Evolutionary conservation across 2,888 invertebrate genomes (phyloP).

Genomic region (Drosophila yooni): DNA sequence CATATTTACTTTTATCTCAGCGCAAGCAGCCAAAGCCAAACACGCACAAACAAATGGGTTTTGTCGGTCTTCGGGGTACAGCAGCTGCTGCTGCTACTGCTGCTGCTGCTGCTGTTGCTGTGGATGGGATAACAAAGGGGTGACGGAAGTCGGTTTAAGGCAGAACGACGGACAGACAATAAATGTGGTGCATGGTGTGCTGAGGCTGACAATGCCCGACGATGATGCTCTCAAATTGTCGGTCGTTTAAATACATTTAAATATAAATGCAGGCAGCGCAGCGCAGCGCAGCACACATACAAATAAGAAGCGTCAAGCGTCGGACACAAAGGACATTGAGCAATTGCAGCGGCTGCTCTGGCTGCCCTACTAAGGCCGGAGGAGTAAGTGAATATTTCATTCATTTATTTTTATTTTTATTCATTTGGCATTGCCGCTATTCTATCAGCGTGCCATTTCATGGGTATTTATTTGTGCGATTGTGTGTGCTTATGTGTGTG

Average conservation of each 20-base stretch:
- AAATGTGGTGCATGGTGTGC: conserved; percentile 64
- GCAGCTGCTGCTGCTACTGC: not conserved
- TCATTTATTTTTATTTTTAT: conserved; percentile 72
- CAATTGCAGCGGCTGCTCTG: conserved; percentile 22
- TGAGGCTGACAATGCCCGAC: conserved; percentile 62
- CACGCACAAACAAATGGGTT: conserved; percentile 73
- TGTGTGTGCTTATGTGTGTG: not conserved
- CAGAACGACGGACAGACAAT: conserved; percentile 56
- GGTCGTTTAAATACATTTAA: conserved; percentile 81
- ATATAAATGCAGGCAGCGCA: conserved; percentile 69
- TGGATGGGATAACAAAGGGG: conserved; percentile 11
- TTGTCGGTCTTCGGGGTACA: conserved; percentile 39
- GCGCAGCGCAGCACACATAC: conserved; percentile 32
- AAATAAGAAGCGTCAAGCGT: conserved; percentile 39
- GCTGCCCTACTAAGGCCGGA: conserved; percentile 7
- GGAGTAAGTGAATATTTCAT: conserved; percentile 73
- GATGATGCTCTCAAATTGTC: conserved; percentile 77
- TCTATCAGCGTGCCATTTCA: conserved; percentile 66
- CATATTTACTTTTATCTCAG: conserved; percentile 79
- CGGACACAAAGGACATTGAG: conserved; percentile 32
- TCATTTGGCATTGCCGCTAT: conserved; percentile 57
- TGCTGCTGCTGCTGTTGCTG: not conserved
- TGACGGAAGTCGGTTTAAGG: conserved; percentile 32
- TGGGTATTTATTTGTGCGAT: conserved; percentile 21
- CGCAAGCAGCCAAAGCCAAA: conserved; percentile 70